phyloP scores from a whole-genome alignment of 1,140 invertebrate genomes.

The Diorhabda sublineata region DNA sequence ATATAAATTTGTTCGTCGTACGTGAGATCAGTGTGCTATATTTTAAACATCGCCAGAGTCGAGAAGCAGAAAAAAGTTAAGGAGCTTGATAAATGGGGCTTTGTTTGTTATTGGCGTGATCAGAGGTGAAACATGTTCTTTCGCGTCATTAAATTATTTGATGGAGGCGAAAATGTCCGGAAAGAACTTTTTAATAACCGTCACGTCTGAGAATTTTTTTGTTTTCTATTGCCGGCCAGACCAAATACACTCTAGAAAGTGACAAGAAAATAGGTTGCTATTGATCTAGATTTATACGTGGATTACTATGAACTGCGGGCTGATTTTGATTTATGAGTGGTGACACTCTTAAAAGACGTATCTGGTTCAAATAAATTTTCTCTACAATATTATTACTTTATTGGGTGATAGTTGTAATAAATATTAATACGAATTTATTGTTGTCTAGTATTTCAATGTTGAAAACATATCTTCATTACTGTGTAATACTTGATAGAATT shows the following conservation, averaged over 20 bases:
- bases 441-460: no score
- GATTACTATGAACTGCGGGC: neutral
- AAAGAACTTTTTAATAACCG: neutral
- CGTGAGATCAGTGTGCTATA: neutral
- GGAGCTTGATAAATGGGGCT: neutral
- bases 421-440: no score
- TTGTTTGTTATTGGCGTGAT: neutral
- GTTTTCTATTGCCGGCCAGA: neutral
- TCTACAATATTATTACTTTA: no score
- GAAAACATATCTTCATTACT: no score
- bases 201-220: neutral
- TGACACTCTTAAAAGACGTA: no score
- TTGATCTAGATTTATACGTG: neutral
- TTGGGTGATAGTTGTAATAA: no score
- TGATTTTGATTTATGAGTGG: neutral
- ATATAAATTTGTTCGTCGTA: no score
- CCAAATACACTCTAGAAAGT: neutral
- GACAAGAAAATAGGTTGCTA: neutral
- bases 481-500: no score
- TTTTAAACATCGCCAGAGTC: neutral
- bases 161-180: neutral
- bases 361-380: no score
- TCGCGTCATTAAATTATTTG: conserved; percentile 2
- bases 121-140: conserved; percentile 1
- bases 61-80: neutral